phyloP scores from a whole-genome alignment of 2,888 invertebrate species.

The Camptogramma bilineatum region DNA sequence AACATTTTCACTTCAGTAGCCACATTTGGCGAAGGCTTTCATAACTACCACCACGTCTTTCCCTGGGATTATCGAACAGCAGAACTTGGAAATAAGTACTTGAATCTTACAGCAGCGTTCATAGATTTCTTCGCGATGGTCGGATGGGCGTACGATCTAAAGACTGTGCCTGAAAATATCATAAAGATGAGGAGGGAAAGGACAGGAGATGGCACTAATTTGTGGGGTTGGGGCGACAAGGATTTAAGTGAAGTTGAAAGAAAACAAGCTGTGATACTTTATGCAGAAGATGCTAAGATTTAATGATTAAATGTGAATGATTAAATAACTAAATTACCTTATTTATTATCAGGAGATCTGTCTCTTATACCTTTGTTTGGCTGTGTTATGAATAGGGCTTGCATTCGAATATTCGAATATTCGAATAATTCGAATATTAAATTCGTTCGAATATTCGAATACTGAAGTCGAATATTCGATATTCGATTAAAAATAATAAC shows the following conservation, averaged over 20 bases:
- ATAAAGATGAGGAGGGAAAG: slow-evolving; percentile 49
- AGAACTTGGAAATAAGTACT: slow-evolving; percentile 59
- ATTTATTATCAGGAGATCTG: too few relatives aligned
- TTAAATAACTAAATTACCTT: too few relatives aligned
- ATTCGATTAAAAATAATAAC: too few relatives aligned
- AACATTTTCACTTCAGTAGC: slow-evolving; percentile 47
- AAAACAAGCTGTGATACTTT: slow-evolving; percentile 13
- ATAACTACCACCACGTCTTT: slow-evolving; percentile 64
- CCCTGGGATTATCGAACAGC: slow-evolving; percentile 67
- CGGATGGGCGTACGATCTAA: slow-evolving; percentile 66
- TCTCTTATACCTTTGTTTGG: too few relatives aligned
- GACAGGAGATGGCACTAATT: slow-evolving; percentile 59
- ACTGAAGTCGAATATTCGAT: too few relatives aligned
- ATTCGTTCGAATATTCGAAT: too few relatives aligned
- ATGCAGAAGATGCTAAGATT: slow-evolving; percentile 17
- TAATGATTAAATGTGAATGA: slow-evolving; percentile 1
- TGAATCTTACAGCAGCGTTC: slow-evolving; percentile 59
- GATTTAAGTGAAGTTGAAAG: slow-evolving; percentile 34
- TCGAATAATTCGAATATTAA: too few relatives aligned
- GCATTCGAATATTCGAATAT: too few relatives aligned
- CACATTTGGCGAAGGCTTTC: slow-evolving; percentile 63
- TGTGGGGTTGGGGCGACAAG: slow-evolving; percentile 50
- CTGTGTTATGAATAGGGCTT: too few relatives aligned
- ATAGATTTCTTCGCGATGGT: slow-evolving; percentile 63
- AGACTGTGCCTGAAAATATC: slow-evolving; percentile 50